These are phyloP conservation scores for Acanthiza pusilla DNA, from an alignment of 2,797 vertebrate species.

Conservation along the genomic window DNA sequence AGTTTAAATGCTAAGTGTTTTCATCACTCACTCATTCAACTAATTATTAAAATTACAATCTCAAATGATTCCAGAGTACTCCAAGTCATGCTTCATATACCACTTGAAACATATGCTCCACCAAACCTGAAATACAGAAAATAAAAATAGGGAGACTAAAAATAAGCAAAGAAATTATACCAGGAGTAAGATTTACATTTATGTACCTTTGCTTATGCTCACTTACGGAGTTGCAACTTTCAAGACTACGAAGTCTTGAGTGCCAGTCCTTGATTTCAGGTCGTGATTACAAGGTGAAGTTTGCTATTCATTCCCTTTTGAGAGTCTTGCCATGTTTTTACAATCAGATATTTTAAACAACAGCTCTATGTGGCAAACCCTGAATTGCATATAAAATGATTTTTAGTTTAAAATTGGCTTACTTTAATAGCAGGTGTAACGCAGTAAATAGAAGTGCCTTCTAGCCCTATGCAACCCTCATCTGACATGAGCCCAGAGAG, in stretches of 20 bases:
- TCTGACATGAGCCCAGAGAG: neutral
- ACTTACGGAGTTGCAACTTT: neutral
- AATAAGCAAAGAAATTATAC: neutral
- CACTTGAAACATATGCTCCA: neutral
- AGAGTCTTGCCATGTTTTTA: neutral
- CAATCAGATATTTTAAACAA: neutral
- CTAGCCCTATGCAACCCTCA: neutral
- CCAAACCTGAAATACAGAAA: neutral
- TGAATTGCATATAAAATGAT: neutral
- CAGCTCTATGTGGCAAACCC: neutral
- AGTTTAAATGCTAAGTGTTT: neutral
- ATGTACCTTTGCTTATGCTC: neutral
- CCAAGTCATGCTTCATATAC: neutral
- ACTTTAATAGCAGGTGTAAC: neutral
- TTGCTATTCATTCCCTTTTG: neutral
- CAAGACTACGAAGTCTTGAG: neutral
- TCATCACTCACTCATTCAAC: neutral
- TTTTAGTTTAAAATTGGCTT: neutral
- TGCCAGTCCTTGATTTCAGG: neutral
- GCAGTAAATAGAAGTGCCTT: neutral
- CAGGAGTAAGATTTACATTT: neutral
- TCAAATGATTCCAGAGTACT: neutral
- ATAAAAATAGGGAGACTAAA: neutral
- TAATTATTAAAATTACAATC: constrained; percentile 9
- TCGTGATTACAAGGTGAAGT: neutral